Percentiles rank a stretch among this genome's conserved stretches.
phyloP scores from a whole-genome alignment of 2,113 vertebrate species.

The Mesembrinibis cayennensis region DNA sequence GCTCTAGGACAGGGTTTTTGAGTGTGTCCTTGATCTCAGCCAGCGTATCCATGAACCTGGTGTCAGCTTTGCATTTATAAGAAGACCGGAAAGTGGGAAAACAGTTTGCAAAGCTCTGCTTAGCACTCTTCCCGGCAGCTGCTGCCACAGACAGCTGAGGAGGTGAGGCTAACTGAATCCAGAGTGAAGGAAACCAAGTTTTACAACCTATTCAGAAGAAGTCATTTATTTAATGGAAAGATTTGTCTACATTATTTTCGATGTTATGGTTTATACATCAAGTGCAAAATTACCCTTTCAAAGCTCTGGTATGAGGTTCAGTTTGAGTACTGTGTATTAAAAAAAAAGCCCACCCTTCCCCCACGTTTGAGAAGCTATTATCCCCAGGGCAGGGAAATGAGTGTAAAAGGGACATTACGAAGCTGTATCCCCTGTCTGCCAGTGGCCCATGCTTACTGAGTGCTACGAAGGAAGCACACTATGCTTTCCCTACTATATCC shows the following conservation, averaged over 20 bases:
- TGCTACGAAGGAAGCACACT: not conserved
- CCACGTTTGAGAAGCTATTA: not conserved
- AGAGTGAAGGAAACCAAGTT: not conserved
- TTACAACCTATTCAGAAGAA: not conserved
- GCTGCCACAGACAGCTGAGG: not conserved
- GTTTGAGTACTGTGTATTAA: not conserved
- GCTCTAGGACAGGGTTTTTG: not conserved
- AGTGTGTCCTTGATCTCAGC: not conserved
- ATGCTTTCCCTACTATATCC: not conserved
- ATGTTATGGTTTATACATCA: not conserved
- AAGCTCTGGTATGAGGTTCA: not conserved
- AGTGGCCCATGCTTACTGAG: not conserved
- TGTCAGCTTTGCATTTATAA: not conserved
- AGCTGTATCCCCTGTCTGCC: not conserved
- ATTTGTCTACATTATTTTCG: not conserved
- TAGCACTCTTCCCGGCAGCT: not conserved
- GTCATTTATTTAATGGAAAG: not conserved
- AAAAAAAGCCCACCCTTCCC: not conserved
- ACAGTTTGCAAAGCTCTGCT: not conserved
- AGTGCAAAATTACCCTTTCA: not conserved
- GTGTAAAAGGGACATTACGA: not conserved
- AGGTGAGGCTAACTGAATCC: not conserved
- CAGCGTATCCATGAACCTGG: not conserved
- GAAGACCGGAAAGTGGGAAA: not conserved
- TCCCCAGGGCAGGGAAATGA: not conserved